Conservation (phyloP, 2,113 vertebrate genomes). For the Melospiza melodia region DNA sequence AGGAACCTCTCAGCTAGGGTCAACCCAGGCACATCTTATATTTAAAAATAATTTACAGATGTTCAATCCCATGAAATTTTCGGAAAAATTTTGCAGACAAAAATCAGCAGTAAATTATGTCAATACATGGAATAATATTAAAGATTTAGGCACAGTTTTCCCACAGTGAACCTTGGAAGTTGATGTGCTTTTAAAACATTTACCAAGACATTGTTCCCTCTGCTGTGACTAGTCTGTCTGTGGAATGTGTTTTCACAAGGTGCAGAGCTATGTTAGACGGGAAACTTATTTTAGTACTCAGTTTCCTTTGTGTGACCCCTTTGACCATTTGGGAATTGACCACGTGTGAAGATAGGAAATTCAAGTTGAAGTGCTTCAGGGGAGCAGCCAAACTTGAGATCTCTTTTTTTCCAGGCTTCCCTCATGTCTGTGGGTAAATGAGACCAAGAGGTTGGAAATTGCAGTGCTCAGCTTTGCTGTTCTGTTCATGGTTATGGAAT, state of each 20-base stretch:
- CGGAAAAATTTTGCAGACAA: not conserved
- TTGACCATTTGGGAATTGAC: not conserved
- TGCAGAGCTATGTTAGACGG: not conserved
- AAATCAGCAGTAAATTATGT: not conserved
- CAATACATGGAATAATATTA: not conserved
- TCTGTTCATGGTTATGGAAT: not conserved
- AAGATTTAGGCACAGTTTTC: not conserved
- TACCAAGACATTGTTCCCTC: not conserved
- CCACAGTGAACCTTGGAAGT: not conserved
- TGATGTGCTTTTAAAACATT: not conserved
- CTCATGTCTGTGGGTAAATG: accelerated
- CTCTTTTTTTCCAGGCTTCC: not conserved
- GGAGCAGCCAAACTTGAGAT: not conserved
- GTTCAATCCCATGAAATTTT: not conserved
- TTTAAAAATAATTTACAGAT: not conserved
- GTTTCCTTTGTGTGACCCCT: not conserved
- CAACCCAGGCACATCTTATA: not conserved
- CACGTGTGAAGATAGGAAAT: not conserved
- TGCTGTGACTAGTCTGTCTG: not conserved
- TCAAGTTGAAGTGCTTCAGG: not conserved
- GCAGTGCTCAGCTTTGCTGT: not conserved
- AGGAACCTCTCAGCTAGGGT: not conserved
- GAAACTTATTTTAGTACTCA: slow-evolving; percentile 9
- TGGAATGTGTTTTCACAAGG: not conserved
- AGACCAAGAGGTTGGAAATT: not conserved